Base-by-base conservation (phyloP, 2,888 invertebrate genomes). In the Branchellion lobata region DNA sequence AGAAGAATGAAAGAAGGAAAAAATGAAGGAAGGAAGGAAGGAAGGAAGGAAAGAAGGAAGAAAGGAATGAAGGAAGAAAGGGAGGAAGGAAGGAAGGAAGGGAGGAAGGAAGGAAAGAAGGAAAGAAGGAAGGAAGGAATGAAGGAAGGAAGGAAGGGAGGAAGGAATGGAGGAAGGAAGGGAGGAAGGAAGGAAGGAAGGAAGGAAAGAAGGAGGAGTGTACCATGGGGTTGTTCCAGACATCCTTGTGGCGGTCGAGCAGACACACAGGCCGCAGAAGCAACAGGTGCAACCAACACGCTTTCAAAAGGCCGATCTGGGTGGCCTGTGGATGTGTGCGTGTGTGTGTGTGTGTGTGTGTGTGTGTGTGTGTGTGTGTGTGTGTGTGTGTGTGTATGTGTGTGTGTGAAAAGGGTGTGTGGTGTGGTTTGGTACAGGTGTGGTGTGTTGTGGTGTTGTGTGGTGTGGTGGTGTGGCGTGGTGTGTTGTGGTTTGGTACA, bases 261-360 rank as follows among this genome's bases (percentile, higher is more conserved):
- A 93, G 93, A 90, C 94, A 93, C 0, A 94, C 94, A 83, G 96
- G 95, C 21, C 96, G 90, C 77, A 98, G 90, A 80, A 98, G 93
- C 92, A 98, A 83, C 0, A 86, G 85, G 80, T 85, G 85, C 53
- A 87, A 84, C 74, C 86, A 85, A 78, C 85, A 84, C 0, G 96
- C 95, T 87, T 95, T 96, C 11, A 96, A 88, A 18, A 95, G 88
- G 29, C 92, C 91, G 78, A 94, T 92, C 89, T 97, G 96, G 8
- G 29, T n/a, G 31, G 47, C 75, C 75, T 75, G 57, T 18, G 33
- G 24, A n/a, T 27, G n/a, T 65, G 29, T 65, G 65, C n/a, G 65
- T 65, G 65, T 65, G 65, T 65, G 65, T 65, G 65, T 65, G 65
- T 65, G n/a, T 65, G n/a, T 65, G 24, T 65, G 24, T 65, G 24